Evolutionary conservation across 2,888 invertebrate species (phyloP).

Genomic region (Leptinotarsa tumamoca): DNA sequence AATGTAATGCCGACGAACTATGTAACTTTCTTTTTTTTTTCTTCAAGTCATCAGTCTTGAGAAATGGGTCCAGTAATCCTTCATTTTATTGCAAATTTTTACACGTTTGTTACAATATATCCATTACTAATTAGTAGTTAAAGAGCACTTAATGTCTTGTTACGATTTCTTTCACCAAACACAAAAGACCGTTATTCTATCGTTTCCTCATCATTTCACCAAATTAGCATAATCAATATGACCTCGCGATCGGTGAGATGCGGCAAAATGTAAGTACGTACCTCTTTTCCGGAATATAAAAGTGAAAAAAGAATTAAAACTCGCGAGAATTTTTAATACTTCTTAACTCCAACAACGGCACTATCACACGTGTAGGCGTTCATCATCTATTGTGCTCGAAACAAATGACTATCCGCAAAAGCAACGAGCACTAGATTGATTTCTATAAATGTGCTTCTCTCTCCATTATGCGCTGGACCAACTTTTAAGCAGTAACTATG

Average conservation of each 20-base stretch:
- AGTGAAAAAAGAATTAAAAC: not conserved
- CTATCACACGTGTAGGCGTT: conserved; percentile 2
- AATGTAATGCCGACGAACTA: too few relatives aligned
- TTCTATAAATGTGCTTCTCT: conserved; percentile 20
- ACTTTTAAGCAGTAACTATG: conserved; percentile 2
- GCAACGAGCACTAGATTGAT: conserved; percentile 6
- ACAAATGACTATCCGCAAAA: not conserved
- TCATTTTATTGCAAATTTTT: too few relatives aligned
- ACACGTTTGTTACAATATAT: too few relatives aligned
- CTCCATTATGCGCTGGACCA: conserved; percentile 16
- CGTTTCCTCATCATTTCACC: not conserved
- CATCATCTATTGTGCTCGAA: not conserved
- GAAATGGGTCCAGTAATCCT: too few relatives aligned
- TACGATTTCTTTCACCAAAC: conserved; percentile 3
- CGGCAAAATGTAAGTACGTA: not conserved
- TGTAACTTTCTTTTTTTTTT: too few relatives aligned
- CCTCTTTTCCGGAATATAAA: conserved; percentile 1
- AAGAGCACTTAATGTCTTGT: not conserved
- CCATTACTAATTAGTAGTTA: not conserved
- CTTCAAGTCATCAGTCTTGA: too few relatives aligned
- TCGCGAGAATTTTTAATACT: not conserved
- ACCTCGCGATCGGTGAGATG: not conserved
- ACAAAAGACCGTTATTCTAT: not conserved
- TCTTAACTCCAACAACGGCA: not conserved
- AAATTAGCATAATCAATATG: conserved; percentile 4